phyloP scores from a whole-genome alignment of 2,797 vertebrate genomes.

The Anas bahamensis region DNA sequence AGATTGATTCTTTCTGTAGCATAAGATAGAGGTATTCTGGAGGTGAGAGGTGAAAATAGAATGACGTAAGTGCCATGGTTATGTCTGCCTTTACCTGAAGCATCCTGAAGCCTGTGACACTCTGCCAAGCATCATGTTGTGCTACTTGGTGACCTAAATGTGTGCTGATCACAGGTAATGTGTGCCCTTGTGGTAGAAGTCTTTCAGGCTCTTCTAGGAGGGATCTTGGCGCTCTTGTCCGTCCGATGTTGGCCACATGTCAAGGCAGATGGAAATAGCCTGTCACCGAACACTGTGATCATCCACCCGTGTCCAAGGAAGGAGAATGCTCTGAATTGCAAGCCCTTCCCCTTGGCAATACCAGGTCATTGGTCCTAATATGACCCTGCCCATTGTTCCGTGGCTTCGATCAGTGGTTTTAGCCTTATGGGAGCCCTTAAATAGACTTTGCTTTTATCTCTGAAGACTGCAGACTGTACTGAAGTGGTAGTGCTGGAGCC shows the following conservation, averaged over 20 bases:
- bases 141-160: not conserved
- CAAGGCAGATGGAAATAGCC: conserved; percentile 22
- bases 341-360: not conserved
- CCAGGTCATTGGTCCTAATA: not conserved
- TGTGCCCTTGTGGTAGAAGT: not conserved
- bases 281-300: conserved; percentile 4
- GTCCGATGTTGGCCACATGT: not conserved
- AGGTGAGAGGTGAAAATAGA: not conserved
- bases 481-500: not conserved
- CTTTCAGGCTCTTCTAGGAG: not conserved
- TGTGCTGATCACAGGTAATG: not conserved
- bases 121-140: not conserved
- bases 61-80: too few relatives aligned
- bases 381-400: not conserved
- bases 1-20: not conserved
- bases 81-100: not conserved
- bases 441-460: not conserved
- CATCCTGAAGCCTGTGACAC: not conserved
- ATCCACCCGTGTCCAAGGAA: not conserved
- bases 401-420: not conserved
- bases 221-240: conserved; percentile 7
- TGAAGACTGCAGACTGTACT: not conserved
- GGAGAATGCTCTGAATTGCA: conserved; percentile 3
- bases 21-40: not conserved
- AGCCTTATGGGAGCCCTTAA: not conserved